Evolutionary conservation across 2,888 invertebrate genomes (phyloP).

Genomic region (Melieria omissa): DNA sequence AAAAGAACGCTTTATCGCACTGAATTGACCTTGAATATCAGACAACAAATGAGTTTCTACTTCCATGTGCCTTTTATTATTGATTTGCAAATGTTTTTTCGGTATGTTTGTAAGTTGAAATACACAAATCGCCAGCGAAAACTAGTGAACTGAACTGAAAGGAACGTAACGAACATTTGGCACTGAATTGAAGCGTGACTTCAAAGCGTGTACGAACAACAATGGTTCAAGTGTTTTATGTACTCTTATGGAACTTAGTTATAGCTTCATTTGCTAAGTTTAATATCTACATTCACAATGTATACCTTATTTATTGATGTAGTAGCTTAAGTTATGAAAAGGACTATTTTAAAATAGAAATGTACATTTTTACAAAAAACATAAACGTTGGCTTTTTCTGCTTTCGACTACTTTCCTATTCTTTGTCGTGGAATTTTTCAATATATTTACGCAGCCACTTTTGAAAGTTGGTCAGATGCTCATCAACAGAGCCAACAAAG

Average conservation of each 20-base stretch:
- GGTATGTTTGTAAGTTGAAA: too few species aligned
- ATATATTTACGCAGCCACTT: conserved; percentile 58
- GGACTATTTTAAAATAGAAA: conserved; percentile 34
- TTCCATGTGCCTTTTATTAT: conserved; percentile 46
- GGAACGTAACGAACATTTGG: too few species aligned
- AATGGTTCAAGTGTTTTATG: too few species aligned
- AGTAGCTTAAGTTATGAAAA: background rate
- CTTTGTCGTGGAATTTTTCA: conserved; percentile 43
- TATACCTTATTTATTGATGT: too few species aligned
- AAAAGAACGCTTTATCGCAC: too few species aligned
- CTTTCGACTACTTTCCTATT: conserved; percentile 5
- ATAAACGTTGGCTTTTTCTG: background rate
- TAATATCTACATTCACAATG: too few species aligned
- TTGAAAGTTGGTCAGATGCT: conserved; percentile 55
- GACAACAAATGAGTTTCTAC: conserved; percentile 43
- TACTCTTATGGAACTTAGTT: too few species aligned
- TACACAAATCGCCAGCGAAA: too few species aligned
- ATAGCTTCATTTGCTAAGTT: too few species aligned
- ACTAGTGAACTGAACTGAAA: too few species aligned
- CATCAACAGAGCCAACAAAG: conserved; percentile 56
- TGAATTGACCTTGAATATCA: background rate
- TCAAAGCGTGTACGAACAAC: too few species aligned
- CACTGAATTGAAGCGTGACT: too few species aligned
- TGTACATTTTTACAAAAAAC: conserved; percentile 32
- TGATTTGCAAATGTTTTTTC: conserved; percentile 31